A percentile compares a stretch with the other conserved stretches of the same genome.
phyloP scores from a whole-genome alignment of 2,888 invertebrate genomes.

The Subacronicta megacephala region DNA sequence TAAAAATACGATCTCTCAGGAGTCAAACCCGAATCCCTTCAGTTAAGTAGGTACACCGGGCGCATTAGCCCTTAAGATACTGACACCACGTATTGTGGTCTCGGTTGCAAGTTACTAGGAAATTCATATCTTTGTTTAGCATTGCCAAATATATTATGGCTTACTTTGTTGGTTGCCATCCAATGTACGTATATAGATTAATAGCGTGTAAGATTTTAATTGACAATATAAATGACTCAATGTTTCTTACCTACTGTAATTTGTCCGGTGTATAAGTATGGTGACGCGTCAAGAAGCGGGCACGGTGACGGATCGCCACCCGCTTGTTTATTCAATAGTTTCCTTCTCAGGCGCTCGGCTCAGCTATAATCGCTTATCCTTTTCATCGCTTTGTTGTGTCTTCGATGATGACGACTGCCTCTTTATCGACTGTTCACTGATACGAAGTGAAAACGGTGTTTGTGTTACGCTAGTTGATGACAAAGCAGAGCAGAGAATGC shows the following conservation, averaged over 20 bases:
- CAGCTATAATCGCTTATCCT: conserved; percentile 51
- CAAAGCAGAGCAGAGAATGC: conserved; percentile 3
- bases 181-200: conserved; percentile 13
- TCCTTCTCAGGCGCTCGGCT: conserved; percentile 53
- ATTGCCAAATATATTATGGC: too few species aligned
- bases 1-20: too few species aligned
- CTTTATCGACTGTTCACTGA: conserved; percentile 39
- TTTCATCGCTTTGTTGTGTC: conserved; percentile 58
- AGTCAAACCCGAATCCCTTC: too few species aligned
- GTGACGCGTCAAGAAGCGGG: conserved; percentile 50
- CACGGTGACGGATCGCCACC: conserved; percentile 58
- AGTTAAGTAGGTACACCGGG: too few species aligned
- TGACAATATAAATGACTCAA: too few species aligned
- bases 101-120: too few species aligned
- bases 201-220: too few species aligned
- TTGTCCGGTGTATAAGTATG: conserved; percentile 9
- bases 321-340: conserved; percentile 68
- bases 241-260: conserved; percentile 32
- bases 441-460: conserved; percentile 22
- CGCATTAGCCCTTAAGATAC: too few species aligned
- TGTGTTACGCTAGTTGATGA: conserved; percentile 23
- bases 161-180: conserved; percentile 34
- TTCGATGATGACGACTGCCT: conserved; percentile 45
- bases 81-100: too few species aligned
- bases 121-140: too few species aligned